These are phyloP conservation scores for Hoplostethus atlanticus DNA, from an alignment of 2,797 vertebrate genomes.

Conservation along the genomic window DNA sequence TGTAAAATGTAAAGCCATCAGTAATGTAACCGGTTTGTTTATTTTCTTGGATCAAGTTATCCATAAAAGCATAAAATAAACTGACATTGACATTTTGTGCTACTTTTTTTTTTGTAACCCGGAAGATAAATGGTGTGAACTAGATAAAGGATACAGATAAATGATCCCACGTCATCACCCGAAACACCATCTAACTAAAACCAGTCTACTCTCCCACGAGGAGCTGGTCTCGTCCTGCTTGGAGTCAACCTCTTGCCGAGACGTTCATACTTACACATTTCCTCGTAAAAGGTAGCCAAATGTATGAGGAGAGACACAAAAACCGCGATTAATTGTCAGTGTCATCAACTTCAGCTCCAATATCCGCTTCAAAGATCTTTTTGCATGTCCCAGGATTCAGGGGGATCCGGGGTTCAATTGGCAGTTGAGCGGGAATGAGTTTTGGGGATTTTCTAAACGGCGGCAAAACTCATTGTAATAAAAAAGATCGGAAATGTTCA, in stretches of 20 bases:
- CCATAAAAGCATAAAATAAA: slow-evolving; percentile 72
- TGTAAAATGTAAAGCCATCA: slow-evolving; percentile 67
- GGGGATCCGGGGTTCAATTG: not conserved
- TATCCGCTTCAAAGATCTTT: slow-evolving; percentile 52
- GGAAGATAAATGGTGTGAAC: not conserved
- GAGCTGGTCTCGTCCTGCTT: slow-evolving; percentile 40
- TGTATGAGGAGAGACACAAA: slow-evolving; percentile 56
- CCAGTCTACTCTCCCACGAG: not conserved
- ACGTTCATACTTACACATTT: slow-evolving; percentile 67
- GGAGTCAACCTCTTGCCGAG: slow-evolving; percentile 69
- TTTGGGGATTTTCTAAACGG: not conserved
- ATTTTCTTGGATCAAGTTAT: slow-evolving; percentile 73
- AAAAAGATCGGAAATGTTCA: no score
- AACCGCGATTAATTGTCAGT: not conserved
- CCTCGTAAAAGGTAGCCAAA: slow-evolving; percentile 62
- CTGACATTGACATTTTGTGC: slow-evolving; percentile 53
- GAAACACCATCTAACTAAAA: slow-evolving; percentile 71
- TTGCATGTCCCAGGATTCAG: no score
- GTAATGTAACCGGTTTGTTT: slow-evolving; percentile 73
- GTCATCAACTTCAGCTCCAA: slow-evolving; percentile 62
- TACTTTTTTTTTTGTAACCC: slow-evolving; percentile 30
- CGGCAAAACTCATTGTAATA: not conserved
- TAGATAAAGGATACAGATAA: not conserved
- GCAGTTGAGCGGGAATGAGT: not conserved
- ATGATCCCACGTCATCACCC: slow-evolving; percentile 54